Conservation (phyloP, 2,888 invertebrate species). For the Invenusta paracnida region DNA sequence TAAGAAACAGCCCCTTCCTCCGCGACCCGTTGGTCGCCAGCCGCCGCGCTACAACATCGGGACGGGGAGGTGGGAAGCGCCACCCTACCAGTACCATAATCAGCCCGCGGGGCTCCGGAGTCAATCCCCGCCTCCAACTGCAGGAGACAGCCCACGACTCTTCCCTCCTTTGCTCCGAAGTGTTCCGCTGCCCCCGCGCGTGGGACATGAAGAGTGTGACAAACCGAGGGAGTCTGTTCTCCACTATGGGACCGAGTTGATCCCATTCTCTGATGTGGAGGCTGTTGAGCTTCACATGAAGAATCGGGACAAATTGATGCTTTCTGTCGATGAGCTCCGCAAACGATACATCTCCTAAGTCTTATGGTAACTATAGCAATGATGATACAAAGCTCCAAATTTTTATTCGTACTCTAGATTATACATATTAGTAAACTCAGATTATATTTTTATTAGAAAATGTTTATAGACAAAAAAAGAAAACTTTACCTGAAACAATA, state of each 20-base stretch:
- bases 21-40: not conserved
- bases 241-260: not conserved
- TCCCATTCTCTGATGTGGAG: not conserved
- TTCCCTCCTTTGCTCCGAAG: not conserved
- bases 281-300: conserved; percentile 19
- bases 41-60: not conserved
- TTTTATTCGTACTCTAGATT: no score
- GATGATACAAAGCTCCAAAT: no score
- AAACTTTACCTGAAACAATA: conserved; percentile 1
- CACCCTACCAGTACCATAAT: not conserved
- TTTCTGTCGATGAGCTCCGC: not conserved
- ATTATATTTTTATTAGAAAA: conserved; percentile 9
- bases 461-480: not conserved
- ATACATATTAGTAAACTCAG: no score
- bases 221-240: not conserved
- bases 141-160: not conserved
- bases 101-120: not conserved
- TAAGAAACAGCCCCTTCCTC: not conserved
- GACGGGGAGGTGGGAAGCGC: not conserved
- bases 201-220: not conserved
- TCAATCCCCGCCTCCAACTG: not conserved
- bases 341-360: not conserved
- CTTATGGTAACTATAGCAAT: no score
- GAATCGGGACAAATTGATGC: not conserved
- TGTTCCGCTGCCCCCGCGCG: not conserved